phyloP scores from a whole-genome alignment of 2,113 vertebrate species.

The Bostrychus sinensis region DNA sequence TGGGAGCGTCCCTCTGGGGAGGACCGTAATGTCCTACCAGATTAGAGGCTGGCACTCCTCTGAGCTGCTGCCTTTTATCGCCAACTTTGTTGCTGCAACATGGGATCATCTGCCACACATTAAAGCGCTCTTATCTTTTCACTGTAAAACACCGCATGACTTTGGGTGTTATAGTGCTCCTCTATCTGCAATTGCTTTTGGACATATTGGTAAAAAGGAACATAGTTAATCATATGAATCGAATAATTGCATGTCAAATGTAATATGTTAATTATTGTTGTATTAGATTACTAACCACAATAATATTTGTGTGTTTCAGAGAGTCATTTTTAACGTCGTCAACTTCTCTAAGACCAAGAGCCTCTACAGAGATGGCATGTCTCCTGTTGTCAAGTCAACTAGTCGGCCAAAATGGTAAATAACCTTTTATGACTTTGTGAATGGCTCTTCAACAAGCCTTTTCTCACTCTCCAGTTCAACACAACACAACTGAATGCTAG shows the following conservation, averaged over 20 bases:
- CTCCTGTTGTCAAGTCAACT: conserved; percentile 96
- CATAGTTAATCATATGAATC: not conserved
- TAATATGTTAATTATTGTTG: too few species aligned
- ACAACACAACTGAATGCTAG: not conserved
- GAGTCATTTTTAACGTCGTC: conserved; percentile 97
- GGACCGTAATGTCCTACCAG: conserved; percentile 59
- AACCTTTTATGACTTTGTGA: not conserved
- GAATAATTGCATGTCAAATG: not conserved
- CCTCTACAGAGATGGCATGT: conserved; percentile 97
- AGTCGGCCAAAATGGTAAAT: conserved; percentile 93
- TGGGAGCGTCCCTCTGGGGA: conserved; percentile 48
- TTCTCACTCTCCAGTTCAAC: not conserved
- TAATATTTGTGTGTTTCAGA: conserved; percentile 80
- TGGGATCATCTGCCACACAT: conserved; percentile 62
- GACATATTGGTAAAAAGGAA: not conserved
- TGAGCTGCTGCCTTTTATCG: conserved; percentile 58
- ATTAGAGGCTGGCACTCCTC: conserved; percentile 63
- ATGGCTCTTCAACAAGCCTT: not conserved
- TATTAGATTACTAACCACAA: not conserved
- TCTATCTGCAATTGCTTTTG: not conserved
- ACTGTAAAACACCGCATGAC: conserved; percentile 41
- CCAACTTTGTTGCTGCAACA: conserved; percentile 57
- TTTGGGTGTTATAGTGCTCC: conserved; percentile 21
- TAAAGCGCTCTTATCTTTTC: conserved; percentile 54
- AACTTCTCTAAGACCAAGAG: conserved; percentile 99